A percentile compares a stretch with the other conserved stretches of the same genome.
Evolutionary conservation across 2,888 invertebrate species (phyloP).

Genomic region (Drosophila limbata): DNA sequence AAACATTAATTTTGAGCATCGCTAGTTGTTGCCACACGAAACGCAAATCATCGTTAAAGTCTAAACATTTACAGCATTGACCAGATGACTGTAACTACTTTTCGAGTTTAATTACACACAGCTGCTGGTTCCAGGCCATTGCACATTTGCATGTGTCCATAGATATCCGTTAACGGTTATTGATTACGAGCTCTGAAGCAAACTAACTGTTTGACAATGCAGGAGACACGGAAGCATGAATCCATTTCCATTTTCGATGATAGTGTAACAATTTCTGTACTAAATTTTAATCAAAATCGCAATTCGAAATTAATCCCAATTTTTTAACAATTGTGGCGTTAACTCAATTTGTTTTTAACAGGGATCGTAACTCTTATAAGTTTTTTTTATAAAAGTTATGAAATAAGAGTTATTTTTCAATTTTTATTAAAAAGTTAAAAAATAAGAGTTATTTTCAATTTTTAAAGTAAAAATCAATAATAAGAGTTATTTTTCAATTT

Average conservation of each 20-base stretch:
- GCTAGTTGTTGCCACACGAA: conserved; percentile 31
- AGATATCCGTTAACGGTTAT: conserved; percentile 3
- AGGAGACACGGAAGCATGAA: too few relatives aligned
- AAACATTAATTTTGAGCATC: conserved; percentile 33
- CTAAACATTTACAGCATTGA: conserved; percentile 12
- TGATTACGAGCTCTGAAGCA: neutral
- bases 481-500: too few relatives aligned
- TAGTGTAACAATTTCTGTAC: too few relatives aligned
- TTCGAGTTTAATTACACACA: conserved; percentile 10
- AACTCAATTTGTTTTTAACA: neutral
- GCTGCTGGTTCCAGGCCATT: conserved; percentile 14
- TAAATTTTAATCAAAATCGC: neutral
- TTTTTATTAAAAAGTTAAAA: too few relatives aligned
- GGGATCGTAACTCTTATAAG: too few relatives aligned
- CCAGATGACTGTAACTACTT: conserved; percentile 9
- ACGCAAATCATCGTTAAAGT: conserved; percentile 43
- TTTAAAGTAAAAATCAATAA: too few relatives aligned
- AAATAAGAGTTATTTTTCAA: too few relatives aligned
- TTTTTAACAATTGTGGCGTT: neutral
- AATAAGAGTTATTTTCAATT: too few relatives aligned
- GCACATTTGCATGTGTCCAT: conserved; percentile 1
- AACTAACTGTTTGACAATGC: neutral
- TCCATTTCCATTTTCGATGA: too few relatives aligned
- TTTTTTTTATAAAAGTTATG: too few relatives aligned
- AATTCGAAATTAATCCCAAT: neutral